Evolutionary conservation across 2,888 invertebrate species (phyloP).

Genomic region (Caenorhabditis imperialis): DNA sequence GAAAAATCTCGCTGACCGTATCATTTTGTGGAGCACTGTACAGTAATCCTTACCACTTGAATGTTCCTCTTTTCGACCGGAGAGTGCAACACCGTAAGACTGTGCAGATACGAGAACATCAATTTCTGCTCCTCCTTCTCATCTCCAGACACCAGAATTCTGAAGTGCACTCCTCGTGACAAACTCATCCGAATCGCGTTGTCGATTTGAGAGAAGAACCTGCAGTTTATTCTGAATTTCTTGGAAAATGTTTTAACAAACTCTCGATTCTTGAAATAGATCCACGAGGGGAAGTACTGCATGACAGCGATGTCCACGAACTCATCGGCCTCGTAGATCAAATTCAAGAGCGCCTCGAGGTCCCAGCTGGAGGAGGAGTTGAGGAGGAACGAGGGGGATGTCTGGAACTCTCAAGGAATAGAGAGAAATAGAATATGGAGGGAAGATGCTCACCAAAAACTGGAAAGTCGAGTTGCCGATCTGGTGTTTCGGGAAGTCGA

Average conservation of each 20-base stretch:
- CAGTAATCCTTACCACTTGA: slow-evolving; percentile 30
- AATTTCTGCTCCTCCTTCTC: slow-evolving; percentile 47
- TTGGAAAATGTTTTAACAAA: neutral
- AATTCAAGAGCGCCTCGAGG: slow-evolving; percentile 43
- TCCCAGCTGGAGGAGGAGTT: slow-evolving; percentile 47
- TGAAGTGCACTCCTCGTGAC: slow-evolving; percentile 46
- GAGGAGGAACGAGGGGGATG: slow-evolving; percentile 52
- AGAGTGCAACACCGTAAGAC: slow-evolving; percentile 48
- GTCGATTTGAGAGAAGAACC: slow-evolving; percentile 52
- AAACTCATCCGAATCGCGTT: slow-evolving; percentile 51
- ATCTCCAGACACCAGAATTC: slow-evolving; percentile 54
- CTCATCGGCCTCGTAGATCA: slow-evolving; percentile 49
- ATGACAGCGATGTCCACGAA: slow-evolving; percentile 52
- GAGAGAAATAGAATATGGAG: neutral
- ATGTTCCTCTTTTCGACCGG: slow-evolving; percentile 19
- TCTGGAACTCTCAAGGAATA: slow-evolving; percentile 13
- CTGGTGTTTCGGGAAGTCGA: slow-evolving; percentile 23
- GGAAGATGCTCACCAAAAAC: slow-evolving; percentile 28
- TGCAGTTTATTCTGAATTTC: slow-evolving; percentile 5
- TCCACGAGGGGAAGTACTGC: slow-evolving; percentile 57
- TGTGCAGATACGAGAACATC: slow-evolving; percentile 51
- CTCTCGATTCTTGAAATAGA: slow-evolving; percentile 56
- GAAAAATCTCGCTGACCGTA: no score
- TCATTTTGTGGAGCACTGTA: no score
- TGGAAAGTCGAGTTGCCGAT: slow-evolving; percentile 46